These are phyloP conservation scores for Rhabdophis nuchalis DNA, from an alignment of 2,797 vertebrate species.

Conservation along the genomic window DNA sequence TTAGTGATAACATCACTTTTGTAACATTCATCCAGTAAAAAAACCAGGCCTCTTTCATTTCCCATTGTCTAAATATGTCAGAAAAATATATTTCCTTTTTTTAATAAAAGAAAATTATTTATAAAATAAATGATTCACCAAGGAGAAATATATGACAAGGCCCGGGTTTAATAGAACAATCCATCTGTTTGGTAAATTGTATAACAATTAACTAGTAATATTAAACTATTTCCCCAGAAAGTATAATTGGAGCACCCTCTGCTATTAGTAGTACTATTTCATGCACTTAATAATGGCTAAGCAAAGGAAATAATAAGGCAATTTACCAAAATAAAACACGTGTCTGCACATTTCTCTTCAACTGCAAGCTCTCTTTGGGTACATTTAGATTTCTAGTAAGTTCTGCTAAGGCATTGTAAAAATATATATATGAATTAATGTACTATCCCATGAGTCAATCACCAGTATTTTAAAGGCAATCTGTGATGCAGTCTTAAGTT, in stretches of 20 bases:
- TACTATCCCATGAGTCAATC: constrained; percentile 45
- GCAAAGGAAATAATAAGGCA: constrained; percentile 44
- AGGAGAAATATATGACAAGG: constrained; percentile 18
- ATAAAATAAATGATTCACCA: constrained; percentile 5
- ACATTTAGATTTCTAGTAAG: constrained; percentile 51
- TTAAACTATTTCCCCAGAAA: constrained; percentile 27
- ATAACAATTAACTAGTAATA: not conserved
- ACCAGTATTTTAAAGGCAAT: constrained; percentile 42
- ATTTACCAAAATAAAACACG: constrained; percentile 34
- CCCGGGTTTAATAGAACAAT: not conserved
- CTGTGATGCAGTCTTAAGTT: not conserved
- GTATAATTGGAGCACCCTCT: constrained; percentile 31
- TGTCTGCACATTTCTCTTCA: constrained; percentile 14
- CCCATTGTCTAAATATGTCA: constrained; percentile 17
- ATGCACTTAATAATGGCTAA: constrained; percentile 29
- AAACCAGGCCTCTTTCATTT: constrained; percentile 9
- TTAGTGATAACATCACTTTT: not conserved
- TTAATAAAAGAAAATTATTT: constrained; percentile 2
- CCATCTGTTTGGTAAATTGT: constrained; percentile 32
- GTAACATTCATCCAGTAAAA: not conserved
- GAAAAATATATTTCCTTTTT: constrained; percentile 3
- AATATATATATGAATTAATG: constrained; percentile 38
- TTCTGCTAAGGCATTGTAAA: constrained; percentile 58
- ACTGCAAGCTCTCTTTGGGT: constrained; percentile 47
- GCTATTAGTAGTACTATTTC: constrained; percentile 49